These are phyloP conservation scores for Drosophila pseudotalamancana DNA, from an alignment of 2,888 invertebrate species.

Conservation along the genomic window DNA sequence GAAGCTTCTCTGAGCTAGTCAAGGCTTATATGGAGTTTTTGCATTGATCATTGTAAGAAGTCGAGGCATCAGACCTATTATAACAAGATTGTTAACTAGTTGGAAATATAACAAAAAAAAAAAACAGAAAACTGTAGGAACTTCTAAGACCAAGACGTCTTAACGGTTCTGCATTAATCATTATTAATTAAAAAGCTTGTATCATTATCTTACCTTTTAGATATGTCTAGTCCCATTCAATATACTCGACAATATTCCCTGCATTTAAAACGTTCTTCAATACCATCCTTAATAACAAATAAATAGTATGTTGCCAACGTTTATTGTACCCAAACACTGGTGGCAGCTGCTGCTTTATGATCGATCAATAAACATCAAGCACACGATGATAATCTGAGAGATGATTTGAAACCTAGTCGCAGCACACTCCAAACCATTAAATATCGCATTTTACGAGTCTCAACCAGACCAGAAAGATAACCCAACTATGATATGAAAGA, in stretches of 20 bases:
- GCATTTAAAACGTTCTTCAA: background rate
- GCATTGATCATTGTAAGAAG: too few species aligned
- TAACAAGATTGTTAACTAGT: too few species aligned
- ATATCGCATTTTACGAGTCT: conserved; percentile 64
- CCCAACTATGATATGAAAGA: conserved; percentile 49
- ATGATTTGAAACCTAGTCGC: conserved; percentile 47
- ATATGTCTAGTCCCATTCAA: too few species aligned
- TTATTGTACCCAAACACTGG: conserved; percentile 3
- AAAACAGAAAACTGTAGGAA: too few species aligned
- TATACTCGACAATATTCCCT: background rate
- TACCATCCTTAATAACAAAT: background rate
- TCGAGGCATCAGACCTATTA: too few species aligned
- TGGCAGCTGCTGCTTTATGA: conserved; percentile 36
- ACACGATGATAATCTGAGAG: conserved; percentile 44
- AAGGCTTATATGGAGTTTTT: too few species aligned
- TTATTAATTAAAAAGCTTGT: background rate
- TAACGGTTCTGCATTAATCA: too few species aligned
- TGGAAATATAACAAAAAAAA: too few species aligned
- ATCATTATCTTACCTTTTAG: background rate
- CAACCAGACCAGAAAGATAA: conserved; percentile 17
- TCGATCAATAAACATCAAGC: conserved; percentile 50
- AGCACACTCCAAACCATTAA: conserved; percentile 64
- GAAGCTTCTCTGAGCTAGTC: too few species aligned
- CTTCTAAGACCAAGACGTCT: too few species aligned
- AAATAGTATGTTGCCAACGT: background rate